Evolutionary conservation across 2,113 vertebrate genomes (phyloP), one percentile per base, ranked within the genome.

Genomic region (Gadus chalcogrammus): DNA sequence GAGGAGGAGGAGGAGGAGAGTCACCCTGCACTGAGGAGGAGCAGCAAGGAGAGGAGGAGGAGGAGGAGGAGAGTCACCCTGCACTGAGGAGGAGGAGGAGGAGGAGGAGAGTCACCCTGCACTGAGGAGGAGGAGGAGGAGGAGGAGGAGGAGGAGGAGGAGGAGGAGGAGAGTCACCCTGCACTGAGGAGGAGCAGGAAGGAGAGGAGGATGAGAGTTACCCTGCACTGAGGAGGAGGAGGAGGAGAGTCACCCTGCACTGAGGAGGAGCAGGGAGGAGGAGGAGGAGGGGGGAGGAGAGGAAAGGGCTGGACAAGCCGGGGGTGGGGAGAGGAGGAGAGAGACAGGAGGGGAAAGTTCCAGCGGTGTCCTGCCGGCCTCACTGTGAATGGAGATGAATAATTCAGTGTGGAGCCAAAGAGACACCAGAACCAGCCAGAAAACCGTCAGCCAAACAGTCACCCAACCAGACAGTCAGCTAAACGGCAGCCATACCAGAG

Each of bases 371-470:
- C 42, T 61, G 64, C 60, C 58, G 58, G 31, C 35, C 20, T 31
- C 72, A 65, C 11, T 28, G 65, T 69, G 72, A 67, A 63, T 68
- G 28, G 4, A 22, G 18, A 61, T 72, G 65, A 71, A 76, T 78
- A 67, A 78, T 82, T 82, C 20, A 84, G 62, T 35, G 42, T 18
- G 48, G 12, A 20, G 20, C 20, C 9, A 3, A 48, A 27, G 52
- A 60, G 52, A 63, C 22, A 62, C 42, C 42, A 48, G 42, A 48
- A 13, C 42, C 42, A 48, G 42, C 42, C 42, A 48, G 42, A 7
- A 7, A 48, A 13, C 42, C 8, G 13, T 8, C 38, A 0, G 22
- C 20, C 59, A 48, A 1, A 13, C 52, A 68, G 16, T 62, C 38
- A 15, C 7, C 65, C 55, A 35, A 15, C 12, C 1, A 17, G 55